A percentile compares a stretch with the other conserved stretches of the same genome.
Evolutionary conservation across 2,888 invertebrate genomes (phyloP).

Genomic region (Poecilus cupreus): DNA sequence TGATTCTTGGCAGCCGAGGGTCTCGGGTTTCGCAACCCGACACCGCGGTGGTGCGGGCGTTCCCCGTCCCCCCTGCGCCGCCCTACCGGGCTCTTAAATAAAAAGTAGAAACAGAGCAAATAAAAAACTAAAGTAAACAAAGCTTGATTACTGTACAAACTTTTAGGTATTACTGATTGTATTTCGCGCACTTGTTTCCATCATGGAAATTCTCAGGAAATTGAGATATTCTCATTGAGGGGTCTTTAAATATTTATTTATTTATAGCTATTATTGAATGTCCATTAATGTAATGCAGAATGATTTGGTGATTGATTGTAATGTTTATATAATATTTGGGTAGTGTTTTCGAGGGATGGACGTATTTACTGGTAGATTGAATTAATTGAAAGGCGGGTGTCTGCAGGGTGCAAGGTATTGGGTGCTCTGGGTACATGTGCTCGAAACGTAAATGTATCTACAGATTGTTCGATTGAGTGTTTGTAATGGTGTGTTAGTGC

Average conservation of each 20-base stretch:
- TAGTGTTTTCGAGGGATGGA: too few species aligned
- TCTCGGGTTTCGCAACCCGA: conserved; percentile 38
- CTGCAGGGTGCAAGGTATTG: too few species aligned
- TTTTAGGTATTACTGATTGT: conserved; percentile 10
- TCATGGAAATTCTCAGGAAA: conserved; percentile 21
- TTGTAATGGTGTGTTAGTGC: too few species aligned
- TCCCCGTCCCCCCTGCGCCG: not conserved
- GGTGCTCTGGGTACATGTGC: too few species aligned
- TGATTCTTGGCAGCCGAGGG: not conserved
- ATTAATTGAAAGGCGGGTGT: too few species aligned
- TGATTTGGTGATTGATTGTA: too few species aligned
- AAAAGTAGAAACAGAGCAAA: conserved; percentile 18
- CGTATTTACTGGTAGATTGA: too few species aligned
- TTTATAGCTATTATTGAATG: too few species aligned
- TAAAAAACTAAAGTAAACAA: conserved; percentile 34
- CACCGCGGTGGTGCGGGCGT: conserved; percentile 36
- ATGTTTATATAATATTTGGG: too few species aligned
- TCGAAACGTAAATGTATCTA: too few species aligned
- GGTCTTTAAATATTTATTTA: not conserved
- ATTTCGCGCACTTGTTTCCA: conserved; percentile 14
- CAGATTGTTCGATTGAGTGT: too few species aligned
- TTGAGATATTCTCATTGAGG: not conserved
- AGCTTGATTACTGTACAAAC: conserved; percentile 51
- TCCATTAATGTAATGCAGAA: too few species aligned
- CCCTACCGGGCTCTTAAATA: conserved; percentile 7